Evolutionary conservation across 2,113 vertebrate genomes (phyloP).

Genomic region (Xenopus laevis): DNA sequence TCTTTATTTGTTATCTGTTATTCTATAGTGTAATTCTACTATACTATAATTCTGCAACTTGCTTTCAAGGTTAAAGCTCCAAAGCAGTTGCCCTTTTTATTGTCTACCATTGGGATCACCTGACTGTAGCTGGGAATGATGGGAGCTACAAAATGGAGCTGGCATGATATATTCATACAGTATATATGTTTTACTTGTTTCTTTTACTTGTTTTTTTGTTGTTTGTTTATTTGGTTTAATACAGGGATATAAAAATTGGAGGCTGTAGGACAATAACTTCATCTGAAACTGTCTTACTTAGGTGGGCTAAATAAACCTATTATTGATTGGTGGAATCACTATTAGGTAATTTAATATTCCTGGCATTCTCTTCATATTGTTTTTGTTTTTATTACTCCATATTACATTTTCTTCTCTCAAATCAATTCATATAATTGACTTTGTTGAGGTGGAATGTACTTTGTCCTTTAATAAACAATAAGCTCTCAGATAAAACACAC

Average conservation of each 20-base stretch:
- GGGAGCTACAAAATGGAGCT: no score
- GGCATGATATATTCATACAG: no score
- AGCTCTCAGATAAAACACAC: slow-evolving; percentile 46
- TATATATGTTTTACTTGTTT: no score
- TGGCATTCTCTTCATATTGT: slow-evolving; percentile 54
- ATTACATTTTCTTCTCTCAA: slow-evolving; percentile 53
- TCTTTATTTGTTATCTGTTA: no score
- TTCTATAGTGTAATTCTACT: no score
- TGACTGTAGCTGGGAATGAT: no score
- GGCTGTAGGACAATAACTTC: slow-evolving; percentile 33
- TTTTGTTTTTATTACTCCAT: slow-evolving; percentile 64
- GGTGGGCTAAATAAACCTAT: slow-evolving; percentile 44
- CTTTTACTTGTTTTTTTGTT: no score
- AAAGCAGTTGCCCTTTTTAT: no score
- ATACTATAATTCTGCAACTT: no score
- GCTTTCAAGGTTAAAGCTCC: no score
- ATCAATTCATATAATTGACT: slow-evolving; percentile 55
- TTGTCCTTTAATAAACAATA: slow-evolving; percentile 57
- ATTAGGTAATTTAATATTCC: slow-evolving; percentile 61
- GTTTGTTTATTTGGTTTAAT: no score
- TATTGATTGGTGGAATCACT: slow-evolving; percentile 62
- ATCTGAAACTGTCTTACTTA: slow-evolving; percentile 31
- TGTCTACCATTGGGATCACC: no score
- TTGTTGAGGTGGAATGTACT: slow-evolving; percentile 52
- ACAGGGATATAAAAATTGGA: slow-evolving; percentile 29